Evolutionary conservation across 2,888 invertebrate genomes (phyloP), one percentile per base, ranked within the genome.

Genomic region (Drosophila quinaria): DNA sequence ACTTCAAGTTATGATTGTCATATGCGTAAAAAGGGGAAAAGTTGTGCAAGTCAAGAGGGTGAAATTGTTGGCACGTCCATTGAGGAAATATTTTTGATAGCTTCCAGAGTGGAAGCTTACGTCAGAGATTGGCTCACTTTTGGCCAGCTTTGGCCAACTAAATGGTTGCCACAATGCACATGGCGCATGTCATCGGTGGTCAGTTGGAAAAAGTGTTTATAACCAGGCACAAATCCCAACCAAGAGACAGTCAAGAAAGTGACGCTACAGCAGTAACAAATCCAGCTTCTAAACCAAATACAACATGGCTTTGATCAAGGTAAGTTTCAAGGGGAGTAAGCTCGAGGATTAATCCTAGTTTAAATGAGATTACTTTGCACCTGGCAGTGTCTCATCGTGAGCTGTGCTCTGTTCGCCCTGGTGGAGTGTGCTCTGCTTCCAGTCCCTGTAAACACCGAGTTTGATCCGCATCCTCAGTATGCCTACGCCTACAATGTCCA

Each of bases 401-500:
- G 78, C 78, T 83, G 70, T 70, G 81, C 74, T 11, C 41, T 83
- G 44, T 25, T 81, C 1, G 79, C 81, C 11, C 22, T 70, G 33
- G 64, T 86, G 56, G 74, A 80, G 44, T 77, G 73, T 19, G 90
- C 60, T 13, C 29, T 78, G 60, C 46, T 70, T 1, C 78, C 81
- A 2, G 55, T 56, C 44, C 79, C 59, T 5, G 47, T 86, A 52
- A 90, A 83, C 66, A 83, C 83, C 0, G 87, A 91, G 58, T 49
- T 85, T 65, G 91, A 91, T 74, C 85, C 91, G 0, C 91, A 91
- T 84, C 91, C 91, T 1, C 88, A 91, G 47, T 91, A 91, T 39
- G 90, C 90, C 54, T 93, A 91, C 55, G 91, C 91, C 39, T 93
- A 93, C 63, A 91, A 92, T 69, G 91, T 93, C 0, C 88, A 92